Evolutionary conservation across 2,888 invertebrate species (phyloP), one percentile per base, ranked within the genome.

Genomic region (Rosalia funebris): DNA sequence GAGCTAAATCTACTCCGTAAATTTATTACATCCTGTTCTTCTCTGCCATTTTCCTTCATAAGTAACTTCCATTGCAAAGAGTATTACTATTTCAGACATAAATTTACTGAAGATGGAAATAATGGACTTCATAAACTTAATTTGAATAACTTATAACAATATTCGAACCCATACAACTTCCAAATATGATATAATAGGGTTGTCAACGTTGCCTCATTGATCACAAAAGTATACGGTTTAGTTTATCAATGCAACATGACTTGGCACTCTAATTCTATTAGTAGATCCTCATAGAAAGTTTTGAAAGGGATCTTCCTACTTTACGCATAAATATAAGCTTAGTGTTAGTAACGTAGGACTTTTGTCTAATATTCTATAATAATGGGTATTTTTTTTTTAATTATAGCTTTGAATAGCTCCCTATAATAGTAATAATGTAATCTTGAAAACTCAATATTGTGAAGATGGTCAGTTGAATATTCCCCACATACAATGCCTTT

Each of bases 221-320:
- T 56, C 56, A 56, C 46, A 47, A 56, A 56, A 53, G 56, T 46
- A 37, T 41, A 39, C n/a, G 17, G 42, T 39, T 31, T 46, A 56
- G 39, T 56, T 46, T 46, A 56, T 39, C 56, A 56, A 46, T 56
- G 10, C 39, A 37, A 56, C 56, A 56, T 39, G 56, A 47, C 47
- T 57, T 34, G 32, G 57, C 57, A 57, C 57, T 57, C 36, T 42
- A 37, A 34, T 41, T 37, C 48, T 41, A 48, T 48, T 57, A 57
- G 48, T 42, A 57, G 47, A 57, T 57, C 32, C 47, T 36, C 39
- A 42, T 48, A 57, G 42, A 48, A 57, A 57, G 34, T 57, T 56
- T 48, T 16, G 37, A 17, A 12, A 42, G 39, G 41, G 11, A 10
- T 11, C 34, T 34, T 34, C 10, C 34, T 11, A n/a, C 11, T 34